Evolutionary conservation across 2,888 invertebrate species (phyloP), one percentile per base, ranked within the genome.

Genomic region (Volucella inanis): DNA sequence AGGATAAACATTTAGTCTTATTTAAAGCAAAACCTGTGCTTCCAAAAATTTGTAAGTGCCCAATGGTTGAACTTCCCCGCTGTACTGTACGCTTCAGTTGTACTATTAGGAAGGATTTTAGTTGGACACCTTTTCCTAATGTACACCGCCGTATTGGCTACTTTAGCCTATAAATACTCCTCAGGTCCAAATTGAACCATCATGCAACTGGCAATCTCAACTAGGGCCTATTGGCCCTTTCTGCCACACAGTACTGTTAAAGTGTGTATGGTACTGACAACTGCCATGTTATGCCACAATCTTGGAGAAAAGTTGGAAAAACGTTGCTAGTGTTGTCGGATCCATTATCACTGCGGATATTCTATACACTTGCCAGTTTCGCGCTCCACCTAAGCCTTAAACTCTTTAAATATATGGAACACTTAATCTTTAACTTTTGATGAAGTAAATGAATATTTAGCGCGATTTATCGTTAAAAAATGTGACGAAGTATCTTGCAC

Each of bases 391-490:
- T 84, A 70, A 1, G 14, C 41, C 9, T 87, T 86, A 57, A 84
- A 87, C 1, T 31, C 22, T 39, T 75, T 65, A 52, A 88, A 87
- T n/a, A 31, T 77, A 8, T 22, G n/a, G n/a, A 87, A 80, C 0
- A 83, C 76, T 65, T 87, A 77, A 38, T 57, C 55, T n/a, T 70
- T 87, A 87, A 1, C 72, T 12, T 50, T 87, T 87, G 1, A 88
- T 1, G 62, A 87, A 87, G 70, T 87, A 87, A 8, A 87, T 71
- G 49, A 71, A 78, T 0, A 83, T 71, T 9, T 55, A 54, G 1
- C 87, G 68, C 3, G 85, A 85, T 6, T 57, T 55, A 41, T 87
- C 87, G 41, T 87, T 87, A 3, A 87, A 87, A 64, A 87, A 85
- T 6, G 81, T 84, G 0, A 74, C 64, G 22, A 87, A 87, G 76